Conservation (phyloP, 2,113 vertebrate genomes). For the Saimiri boliviensis region DNA sequence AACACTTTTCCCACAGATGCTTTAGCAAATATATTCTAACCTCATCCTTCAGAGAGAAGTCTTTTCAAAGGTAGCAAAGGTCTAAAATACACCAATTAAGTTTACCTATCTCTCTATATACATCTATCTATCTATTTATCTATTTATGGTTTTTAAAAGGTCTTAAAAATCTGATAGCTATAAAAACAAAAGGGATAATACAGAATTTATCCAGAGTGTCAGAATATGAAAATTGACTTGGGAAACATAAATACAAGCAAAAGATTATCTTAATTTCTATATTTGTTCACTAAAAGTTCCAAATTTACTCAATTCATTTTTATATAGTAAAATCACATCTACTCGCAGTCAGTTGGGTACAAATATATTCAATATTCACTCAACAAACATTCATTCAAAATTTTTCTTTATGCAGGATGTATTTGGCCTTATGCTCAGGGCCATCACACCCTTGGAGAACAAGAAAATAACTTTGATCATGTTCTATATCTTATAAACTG, state of each 20-base stretch:
- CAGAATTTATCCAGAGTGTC: background rate
- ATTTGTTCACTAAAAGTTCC: background rate
- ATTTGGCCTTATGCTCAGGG: background rate
- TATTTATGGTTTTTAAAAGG: background rate
- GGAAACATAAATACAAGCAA: background rate
- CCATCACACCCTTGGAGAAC: background rate
- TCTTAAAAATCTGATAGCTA: background rate
- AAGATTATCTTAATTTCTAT: conserved; percentile 20
- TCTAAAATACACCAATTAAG: background rate
- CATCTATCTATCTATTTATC: background rate
- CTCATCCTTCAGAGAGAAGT: background rate
- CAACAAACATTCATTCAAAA: conserved; percentile 45
- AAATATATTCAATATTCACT: conserved; percentile 35
- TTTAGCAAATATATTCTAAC: background rate
- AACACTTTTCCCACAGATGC: background rate
- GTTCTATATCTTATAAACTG: background rate
- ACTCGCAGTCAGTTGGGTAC: background rate
- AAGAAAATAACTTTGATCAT: conserved; percentile 13
- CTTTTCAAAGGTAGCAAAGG: background rate
- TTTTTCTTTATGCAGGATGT: background rate
- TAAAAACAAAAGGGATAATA: background rate
- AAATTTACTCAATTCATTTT: conserved; percentile 3
- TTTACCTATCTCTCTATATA: background rate
- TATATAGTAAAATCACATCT: background rate
- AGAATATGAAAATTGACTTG: background rate